phyloP scores from a whole-genome alignment of 1,140 invertebrate genomes.

The Chlorops oryzae region DNA sequence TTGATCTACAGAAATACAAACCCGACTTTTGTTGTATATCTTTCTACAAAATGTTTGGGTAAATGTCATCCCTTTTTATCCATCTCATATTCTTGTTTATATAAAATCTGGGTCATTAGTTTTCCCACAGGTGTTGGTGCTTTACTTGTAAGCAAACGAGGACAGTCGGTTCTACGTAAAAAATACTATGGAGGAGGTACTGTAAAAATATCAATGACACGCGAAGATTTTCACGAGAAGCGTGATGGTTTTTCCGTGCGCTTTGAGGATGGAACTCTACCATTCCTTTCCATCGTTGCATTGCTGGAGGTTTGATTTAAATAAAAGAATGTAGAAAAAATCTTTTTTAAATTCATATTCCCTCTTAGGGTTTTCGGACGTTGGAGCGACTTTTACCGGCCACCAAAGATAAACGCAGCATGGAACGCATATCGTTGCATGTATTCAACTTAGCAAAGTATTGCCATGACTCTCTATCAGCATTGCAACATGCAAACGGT shows the following conservation, averaged over 20 bases:
- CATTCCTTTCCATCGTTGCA: slow-evolving; percentile 79
- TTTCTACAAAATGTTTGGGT: slow-evolving; percentile 97
- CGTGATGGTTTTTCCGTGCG: slow-evolving; percentile 62
- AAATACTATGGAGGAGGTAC: slow-evolving; percentile 90
- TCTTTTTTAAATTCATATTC: no score
- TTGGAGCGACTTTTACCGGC: slow-evolving; percentile 54
- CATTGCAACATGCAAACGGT: slow-evolving; percentile 69
- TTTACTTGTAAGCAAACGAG: slow-evolving; percentile 69
- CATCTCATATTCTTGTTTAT: no score
- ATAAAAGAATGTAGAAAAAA: no score
- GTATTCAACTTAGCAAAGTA: slow-evolving; percentile 72
- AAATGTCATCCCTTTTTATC: no score
- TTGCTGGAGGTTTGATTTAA: no score
- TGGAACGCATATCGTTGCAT: slow-evolving; percentile 63
- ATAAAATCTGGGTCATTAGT: no score
- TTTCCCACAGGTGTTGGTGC: slow-evolving; percentile 92
- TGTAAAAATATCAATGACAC: slow-evolving; percentile 71
- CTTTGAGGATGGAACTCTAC: slow-evolving; percentile 90
- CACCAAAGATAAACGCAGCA: slow-evolving; percentile 51
- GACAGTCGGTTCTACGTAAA: slow-evolving; percentile 60
- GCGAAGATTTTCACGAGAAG: slow-evolving; percentile 63
- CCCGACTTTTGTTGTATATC: slow-evolving; percentile 90
- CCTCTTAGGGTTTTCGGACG: slow-evolving; percentile 76
- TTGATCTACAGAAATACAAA: slow-evolving; percentile 66
- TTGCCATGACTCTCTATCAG: slow-evolving; percentile 59